Base-by-base conservation (phyloP, 2,888 invertebrate genomes). In the Pediacus dermestoides region DNA sequence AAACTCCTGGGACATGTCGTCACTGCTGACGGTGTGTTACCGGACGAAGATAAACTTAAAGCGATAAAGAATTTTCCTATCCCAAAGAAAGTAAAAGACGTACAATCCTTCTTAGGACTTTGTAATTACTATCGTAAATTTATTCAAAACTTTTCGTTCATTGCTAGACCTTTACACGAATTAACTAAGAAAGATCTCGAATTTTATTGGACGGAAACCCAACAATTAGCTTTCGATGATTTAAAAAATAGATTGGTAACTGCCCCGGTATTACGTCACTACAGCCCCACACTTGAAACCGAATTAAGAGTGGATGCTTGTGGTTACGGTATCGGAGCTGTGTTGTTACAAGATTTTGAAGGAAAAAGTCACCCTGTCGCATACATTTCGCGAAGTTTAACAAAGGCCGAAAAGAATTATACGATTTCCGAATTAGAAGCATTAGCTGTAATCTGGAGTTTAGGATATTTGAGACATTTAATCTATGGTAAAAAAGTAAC, bases 381-480 rank as follows among this genome's bases (percentile, higher is more conserved):
- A 1, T 68, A 61, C 37, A 58, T 50, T 16, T 64, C 62, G 26
- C 50, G 60, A 4, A 58, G 58, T 23, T 56, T 63, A 0, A 55
- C 55, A 0, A 42, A 37, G 2, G 46, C 52, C 2, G 67, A 70
- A 44, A 23, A 36, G 10, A 58, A 52, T 15, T 66, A 61, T 22
- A 58, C 58, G 18, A 58, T 57, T 1, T 61, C 60, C 12, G 68
- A 70, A 28, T 37, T 60, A n/a, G 62, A 68, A 36, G 55, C 51
- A 1, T 43, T 68, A 4, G 65, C 64, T 1, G 54, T 66, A 0
- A 26, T 35, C n/a, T 48, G 44, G 43, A 12, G 31, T n/a, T 33
- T 50, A 2, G 31, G 34, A 9, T 43, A 51, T 18, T 21, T 39
- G 14, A 10, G 30, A 11, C 27, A 13, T 1, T 23, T 33, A 7